phyloP scores from a whole-genome alignment of 1,140 invertebrate species.

The Lasioglossum albipes region DNA sequence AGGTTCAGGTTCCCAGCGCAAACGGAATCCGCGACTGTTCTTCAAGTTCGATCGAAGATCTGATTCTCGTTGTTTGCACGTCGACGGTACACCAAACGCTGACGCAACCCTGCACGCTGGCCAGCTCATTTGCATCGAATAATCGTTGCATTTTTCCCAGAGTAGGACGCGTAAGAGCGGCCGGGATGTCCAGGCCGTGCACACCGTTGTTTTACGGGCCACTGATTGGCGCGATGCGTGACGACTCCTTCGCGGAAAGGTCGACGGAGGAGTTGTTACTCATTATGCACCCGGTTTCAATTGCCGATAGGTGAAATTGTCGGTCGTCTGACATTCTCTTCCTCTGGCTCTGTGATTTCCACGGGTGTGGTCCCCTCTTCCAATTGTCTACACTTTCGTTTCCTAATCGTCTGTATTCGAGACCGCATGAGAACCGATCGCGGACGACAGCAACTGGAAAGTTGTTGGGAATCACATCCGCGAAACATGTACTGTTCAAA shows the following conservation, averaged over 20 bases:
- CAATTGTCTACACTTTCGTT: background rate
- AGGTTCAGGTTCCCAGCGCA: background rate
- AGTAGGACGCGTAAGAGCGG: constrained; percentile 37
- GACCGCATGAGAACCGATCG: background rate
- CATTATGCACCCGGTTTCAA: constrained; percentile 22
- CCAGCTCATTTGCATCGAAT: constrained; percentile 67
- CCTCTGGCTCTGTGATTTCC: background rate
- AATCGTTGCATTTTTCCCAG: constrained; percentile 65
- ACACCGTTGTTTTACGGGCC: constrained; percentile 18
- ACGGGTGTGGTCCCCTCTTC: constrained; percentile 24
- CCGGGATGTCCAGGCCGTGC: constrained; percentile 55
- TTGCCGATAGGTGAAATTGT: constrained; percentile 36
- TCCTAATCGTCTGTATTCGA: background rate
- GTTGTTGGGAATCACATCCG: too few species aligned
- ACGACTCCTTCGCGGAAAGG: constrained; percentile 48
- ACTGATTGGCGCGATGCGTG: constrained; percentile 52
- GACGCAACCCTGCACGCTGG: constrained; percentile 50
- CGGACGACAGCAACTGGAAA: too few species aligned
- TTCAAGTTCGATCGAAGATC: background rate
- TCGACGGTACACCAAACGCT: constrained; percentile 29
- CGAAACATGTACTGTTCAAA: too few species aligned
- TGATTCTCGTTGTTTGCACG: background rate
- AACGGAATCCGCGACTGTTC: background rate
- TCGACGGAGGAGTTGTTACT: constrained; percentile 37
- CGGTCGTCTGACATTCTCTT: constrained; percentile 31